Conservation (phyloP, 2,113 vertebrate species). For the Sapajus apella region DNA sequence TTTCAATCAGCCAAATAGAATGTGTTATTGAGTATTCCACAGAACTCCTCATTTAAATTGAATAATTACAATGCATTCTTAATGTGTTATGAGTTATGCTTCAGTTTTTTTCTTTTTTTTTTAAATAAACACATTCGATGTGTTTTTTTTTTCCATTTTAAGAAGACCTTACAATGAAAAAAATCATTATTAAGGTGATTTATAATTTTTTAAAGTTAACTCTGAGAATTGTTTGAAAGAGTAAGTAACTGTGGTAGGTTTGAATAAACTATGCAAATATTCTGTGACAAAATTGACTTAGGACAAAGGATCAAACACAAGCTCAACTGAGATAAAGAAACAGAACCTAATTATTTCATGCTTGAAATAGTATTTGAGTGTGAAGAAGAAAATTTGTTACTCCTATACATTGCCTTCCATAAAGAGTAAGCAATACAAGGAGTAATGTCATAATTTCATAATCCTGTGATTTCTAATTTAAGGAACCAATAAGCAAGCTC, state of each 20-base stretch:
- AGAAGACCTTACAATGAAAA: not conserved
- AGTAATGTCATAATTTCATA: not conserved
- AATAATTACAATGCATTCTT: not conserved
- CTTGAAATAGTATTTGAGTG: not conserved
- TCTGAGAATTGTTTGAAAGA: not conserved
- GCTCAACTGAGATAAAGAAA: not conserved
- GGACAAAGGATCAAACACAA: not conserved
- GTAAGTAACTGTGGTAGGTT: not conserved
- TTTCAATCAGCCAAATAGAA: not conserved
- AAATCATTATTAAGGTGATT: not conserved
- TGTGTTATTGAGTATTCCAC: not conserved
- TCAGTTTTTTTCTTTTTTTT: not conserved
- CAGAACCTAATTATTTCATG: not conserved
- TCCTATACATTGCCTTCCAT: not conserved
- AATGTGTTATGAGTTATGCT: not conserved
- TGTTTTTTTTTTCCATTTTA: not conserved
- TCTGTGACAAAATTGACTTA: not conserved
- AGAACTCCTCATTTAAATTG: not conserved
- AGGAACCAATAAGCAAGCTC: not conserved
- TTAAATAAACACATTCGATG: not conserved
- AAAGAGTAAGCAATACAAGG: not conserved
- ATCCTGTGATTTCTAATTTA: not conserved
- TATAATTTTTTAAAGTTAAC: not conserved
- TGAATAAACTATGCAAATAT: not conserved
- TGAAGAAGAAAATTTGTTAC: not conserved